These are phyloP conservation scores for Ellobium chinense DNA, from an alignment of 2,888 invertebrate genomes.

Conservation along the genomic window DNA sequence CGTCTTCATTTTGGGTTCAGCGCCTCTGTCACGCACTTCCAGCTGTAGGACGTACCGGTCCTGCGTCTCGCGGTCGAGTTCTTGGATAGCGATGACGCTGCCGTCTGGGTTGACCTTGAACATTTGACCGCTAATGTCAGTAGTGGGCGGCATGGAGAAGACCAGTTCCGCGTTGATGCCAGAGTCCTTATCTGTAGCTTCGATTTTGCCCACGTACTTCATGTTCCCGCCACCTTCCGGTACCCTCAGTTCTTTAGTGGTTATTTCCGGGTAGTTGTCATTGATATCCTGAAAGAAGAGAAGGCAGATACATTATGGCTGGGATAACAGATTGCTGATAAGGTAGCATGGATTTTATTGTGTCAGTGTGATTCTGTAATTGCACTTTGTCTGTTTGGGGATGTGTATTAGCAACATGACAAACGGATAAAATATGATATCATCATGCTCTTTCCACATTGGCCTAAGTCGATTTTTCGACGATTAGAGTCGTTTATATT, in stretches of 20 bases:
- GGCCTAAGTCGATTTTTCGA: too few relatives aligned
- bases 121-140: slow-evolving; percentile 82
- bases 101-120: slow-evolving; percentile 90
- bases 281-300: slow-evolving; percentile 71
- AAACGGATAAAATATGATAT: too few relatives aligned
- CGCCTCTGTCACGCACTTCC: slow-evolving; percentile 88
- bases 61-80: slow-evolving; percentile 90
- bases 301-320: too few relatives aligned
- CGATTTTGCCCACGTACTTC: slow-evolving; percentile 91
- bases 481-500: too few relatives aligned
- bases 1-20: slow-evolving; percentile 86
- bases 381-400: too few relatives aligned
- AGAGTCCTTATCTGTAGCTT: slow-evolving; percentile 94
- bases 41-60: slow-evolving; percentile 92
- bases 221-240: slow-evolving; percentile 91
- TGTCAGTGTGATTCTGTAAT: too few relatives aligned
- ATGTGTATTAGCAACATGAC: too few relatives aligned
- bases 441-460: too few relatives aligned
- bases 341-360: too few relatives aligned
- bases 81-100: slow-evolving; percentile 90
- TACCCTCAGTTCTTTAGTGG: slow-evolving; percentile 85
- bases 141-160: slow-evolving; percentile 84
- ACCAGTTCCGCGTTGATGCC: slow-evolving; percentile 92
- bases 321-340: too few relatives aligned
- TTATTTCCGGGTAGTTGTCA: slow-evolving; percentile 71